Base-by-base conservation (phyloP, 2,888 invertebrate species). In the Clistopyga incitator region DNA sequence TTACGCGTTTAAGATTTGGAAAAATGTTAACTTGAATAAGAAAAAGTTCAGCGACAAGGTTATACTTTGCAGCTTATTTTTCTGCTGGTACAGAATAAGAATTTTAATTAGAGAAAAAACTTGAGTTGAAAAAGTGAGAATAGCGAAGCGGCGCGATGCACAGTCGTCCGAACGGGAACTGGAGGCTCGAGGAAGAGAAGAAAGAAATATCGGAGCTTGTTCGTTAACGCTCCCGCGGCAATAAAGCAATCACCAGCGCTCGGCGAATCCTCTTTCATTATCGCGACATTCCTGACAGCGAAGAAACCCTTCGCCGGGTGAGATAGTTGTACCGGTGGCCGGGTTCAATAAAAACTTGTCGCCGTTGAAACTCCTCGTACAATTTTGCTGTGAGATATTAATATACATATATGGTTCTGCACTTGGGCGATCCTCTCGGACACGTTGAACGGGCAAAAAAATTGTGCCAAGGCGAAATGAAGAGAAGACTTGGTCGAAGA, bases 161-260 rank as follows among this genome's bases (percentile, higher is more conserved):
- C 11, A 38, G 29, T 23, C 38, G 20, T 25, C 0, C 2, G 52
- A 34, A n/a, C n/a, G n/a, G n/a, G n/a, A n/a, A n/a, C 54, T 18
- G n/a, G 0, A 8, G 18, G 13, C 3, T 15, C n/a, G 25, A 25
- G 47, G 20, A 64, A 11, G 61, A 38, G 18, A 20, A 52, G 10
- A 54, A 54, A 70, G 18, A 52, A 52, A 64, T 70, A 52, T 52
- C 18, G 70, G 54, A 71, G 71, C 42, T 71, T 56, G 42, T 56
- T 71, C 71, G 71, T 54, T 71, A 70, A 18, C 71, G 52, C 29
- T 18, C n/a, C 20, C 65, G 54, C 50, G 54, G 76, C 65, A 76
- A 76, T 76, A 76, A 76, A 76, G 76, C 76, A 67, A 76, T 76
- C 76, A 76, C 42, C 65, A 61, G 54, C 54, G 65, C 76, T 38